Evolutionary conservation across 2,113 vertebrate species (phyloP), one percentile per base, ranked within the genome.

Genomic region (Cheirogaleus medius): DNA sequence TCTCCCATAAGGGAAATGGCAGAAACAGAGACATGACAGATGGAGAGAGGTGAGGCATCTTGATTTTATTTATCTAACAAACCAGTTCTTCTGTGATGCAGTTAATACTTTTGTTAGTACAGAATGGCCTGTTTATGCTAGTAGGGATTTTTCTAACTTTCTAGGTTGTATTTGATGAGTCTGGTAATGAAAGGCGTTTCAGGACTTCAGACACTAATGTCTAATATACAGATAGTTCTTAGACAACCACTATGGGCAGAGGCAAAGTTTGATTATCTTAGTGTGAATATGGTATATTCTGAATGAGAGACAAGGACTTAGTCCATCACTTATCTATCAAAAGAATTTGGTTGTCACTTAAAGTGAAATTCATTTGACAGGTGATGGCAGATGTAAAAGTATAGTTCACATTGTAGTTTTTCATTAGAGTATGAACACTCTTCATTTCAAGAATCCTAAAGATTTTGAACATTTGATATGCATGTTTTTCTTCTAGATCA

Each of bases 21-120:
- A 97, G 68, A 94, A 97, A 86, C 89, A n/a, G 73, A 49, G 29
- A 10, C 20, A 32, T 37, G 4, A 1, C 29, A 17, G 82, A 90
- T 14, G 85, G 56, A 86, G 90, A 60, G 37, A n/a, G 42, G 58
- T 93, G 0, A 0, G 14, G 23, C 47, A 27, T 91, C 73, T 87
- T 81, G 3, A 63, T 90, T 87, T 87, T 39, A 86, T 96, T 94
- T 96, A 60, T 63, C 68, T 73, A 66, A 60, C 81, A 81, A 73
- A 83, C 2, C 63, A 63, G 1, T 73, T 84, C 54, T 93, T 94
- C 0, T n/a, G 27, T 58, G 29, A 92, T 83, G 6, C 14, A 42
- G 21, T 80, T 95, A 77, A 90, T 52, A 56, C 42, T 92, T 94
- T 84, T 71, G 39, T 83, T 58, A 83, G 60, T 39, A 1, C 34